Evolutionary conservation across 2,888 invertebrate genomes (phyloP), one percentile per base, ranked within the genome.

Genomic region (Gari tellinella): DNA sequence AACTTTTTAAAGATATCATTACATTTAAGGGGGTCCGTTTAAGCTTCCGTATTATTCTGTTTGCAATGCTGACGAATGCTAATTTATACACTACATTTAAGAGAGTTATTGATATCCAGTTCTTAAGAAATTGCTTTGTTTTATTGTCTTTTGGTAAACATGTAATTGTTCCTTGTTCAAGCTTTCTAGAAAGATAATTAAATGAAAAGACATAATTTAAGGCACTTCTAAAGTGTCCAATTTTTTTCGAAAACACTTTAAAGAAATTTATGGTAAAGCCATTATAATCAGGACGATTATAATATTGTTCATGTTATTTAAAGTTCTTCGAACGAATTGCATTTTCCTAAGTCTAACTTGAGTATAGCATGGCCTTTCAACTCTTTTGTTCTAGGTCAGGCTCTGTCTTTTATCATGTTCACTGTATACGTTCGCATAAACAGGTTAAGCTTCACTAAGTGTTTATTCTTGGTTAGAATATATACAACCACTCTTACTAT

Each of bases 41-140:
- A 26, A 76, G 51, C 12, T 72, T 45, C n/a, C 14, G 12, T 68
- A 72, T 80, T 10, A 74, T 21, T 31, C 66, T 63, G 37, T 64
- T 55, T 25, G 68, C 73, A 31, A 76, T 73, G 14, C 12, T 46
- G 8, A 53, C 64, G 37, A 70, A 80, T 31, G 66, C 72, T 23
- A 75, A 37, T 56, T 66, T 75, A 52, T 72, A 80, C 10, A 66
- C 31, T n/a, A 46, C 31, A 60, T 65, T 75, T 41, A 66, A 56
- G 15, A 72, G 21, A 15, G 72, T 52, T 7, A 79, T 74, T 14
- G 70, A 67, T n/a, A 67, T 31, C 63, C 60, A 67, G 45, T 76
- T 73, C 55, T 69, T 69, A 25, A 70, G 37, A 38, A 52, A 72
- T 26, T 68, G 61, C 61, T 52, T 55, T 5, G 62, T 46, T 60